Base-by-base conservation (phyloP, 1,140 invertebrate species). In the Carposina sasakii region DNA sequence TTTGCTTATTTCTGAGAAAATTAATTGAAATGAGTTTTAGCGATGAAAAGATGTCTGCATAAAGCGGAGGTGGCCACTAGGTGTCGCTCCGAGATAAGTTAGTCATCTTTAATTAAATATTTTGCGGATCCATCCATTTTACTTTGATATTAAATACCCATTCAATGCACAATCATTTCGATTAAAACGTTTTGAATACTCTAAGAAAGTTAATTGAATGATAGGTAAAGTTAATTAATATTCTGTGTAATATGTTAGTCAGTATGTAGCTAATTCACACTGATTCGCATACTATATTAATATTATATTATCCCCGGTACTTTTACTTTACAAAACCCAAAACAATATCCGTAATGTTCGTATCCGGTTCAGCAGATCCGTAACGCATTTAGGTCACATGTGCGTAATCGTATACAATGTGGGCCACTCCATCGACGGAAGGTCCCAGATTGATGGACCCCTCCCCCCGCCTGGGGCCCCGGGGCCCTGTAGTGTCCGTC, bases 21-120 rank as follows among this genome's bases (percentile, higher is more conserved):
- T 81, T 83, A 83, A 81, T 83, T 81, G 72, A 83, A 83, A 83
- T 83, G 79, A 83, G 79, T 79, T 83, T 71, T 76, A 72, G 69
- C 73, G 76, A 76, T 83, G 79, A 83, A 83, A 81, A 83, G 77
- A 71, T 76, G 69, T 57, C 67, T 63, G 60, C 61, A 83, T 72
- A 82, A 78, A 81, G 74, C 67, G 60, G 60, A 66, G n/a, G 59
- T 53, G 69, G 67, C 69, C 74, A 64, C 67, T 77, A 81, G 79
- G 79, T 83, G 79, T 81, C 71, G 76, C 67, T 57, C 51, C 33
- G 66, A 83, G 79, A 83, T 83, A 83, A 79, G 66, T 83, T 83
- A 61, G 76, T 75, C 76, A 60, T 71, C 59, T 83, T 81, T 81
- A 79, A 82, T 82, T 83, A 83, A 76, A 78, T 70, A 78, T 74